Conservation (phyloP, 2,113 vertebrate species). For the Motacilla tschutschensis region DNA sequence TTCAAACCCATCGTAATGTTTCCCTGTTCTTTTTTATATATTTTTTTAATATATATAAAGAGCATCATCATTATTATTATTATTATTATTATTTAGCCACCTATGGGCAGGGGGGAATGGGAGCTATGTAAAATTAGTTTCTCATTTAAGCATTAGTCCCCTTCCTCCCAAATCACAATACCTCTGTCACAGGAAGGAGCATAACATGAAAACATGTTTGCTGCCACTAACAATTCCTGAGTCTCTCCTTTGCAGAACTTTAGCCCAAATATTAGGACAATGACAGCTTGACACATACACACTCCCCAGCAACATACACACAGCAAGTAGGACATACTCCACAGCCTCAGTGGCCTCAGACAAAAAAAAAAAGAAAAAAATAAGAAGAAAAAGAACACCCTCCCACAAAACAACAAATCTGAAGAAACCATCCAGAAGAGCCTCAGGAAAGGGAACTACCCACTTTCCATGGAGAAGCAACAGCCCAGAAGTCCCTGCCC, state of each 20-base stretch:
- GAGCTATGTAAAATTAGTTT: constrained; percentile 37
- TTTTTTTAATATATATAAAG: neutral
- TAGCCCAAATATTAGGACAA: constrained; percentile 23
- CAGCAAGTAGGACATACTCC: neutral
- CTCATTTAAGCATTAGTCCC: neutral
- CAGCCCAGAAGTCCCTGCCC: constrained; percentile 10
- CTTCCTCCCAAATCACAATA: constrained; percentile 9
- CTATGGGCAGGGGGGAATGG: neutral
- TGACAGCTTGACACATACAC: neutral
- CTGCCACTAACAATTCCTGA: constrained; percentile 20
- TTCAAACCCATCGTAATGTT: constrained; percentile 10
- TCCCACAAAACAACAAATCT: neutral
- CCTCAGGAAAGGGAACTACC: constrained; percentile 6
- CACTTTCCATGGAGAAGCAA: constrained; percentile 16
- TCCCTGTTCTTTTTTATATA: constrained; percentile 3
- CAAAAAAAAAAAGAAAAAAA: neutral
- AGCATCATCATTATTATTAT: neutral
- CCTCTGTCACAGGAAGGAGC: constrained; percentile 18
- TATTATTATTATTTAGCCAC: constrained; percentile 42
- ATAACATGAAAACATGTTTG: neutral
- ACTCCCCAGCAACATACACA: neutral
- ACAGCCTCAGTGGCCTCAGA: neutral
- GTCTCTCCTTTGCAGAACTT: constrained; percentile 18
- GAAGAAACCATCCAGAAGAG: neutral
- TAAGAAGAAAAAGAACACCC: no score